Conservation (phyloP, 2,113 vertebrate species). For the Melanerpes formicivorus region DNA sequence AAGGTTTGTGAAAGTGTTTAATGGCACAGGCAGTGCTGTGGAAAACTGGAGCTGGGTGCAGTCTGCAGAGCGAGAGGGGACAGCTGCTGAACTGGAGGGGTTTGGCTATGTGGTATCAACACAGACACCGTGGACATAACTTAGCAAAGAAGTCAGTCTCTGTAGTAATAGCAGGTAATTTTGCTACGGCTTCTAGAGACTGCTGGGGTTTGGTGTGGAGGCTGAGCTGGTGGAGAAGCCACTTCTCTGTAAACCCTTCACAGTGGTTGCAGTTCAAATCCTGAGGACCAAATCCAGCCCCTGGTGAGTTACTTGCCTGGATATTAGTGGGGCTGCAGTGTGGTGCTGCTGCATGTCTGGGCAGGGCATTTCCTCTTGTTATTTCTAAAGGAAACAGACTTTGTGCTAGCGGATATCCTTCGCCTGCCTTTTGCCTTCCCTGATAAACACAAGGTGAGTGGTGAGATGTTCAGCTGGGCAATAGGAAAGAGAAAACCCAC, state of each 20-base stretch:
- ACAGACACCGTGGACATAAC: not conserved
- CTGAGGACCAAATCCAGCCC: not conserved
- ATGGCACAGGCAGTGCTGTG: not conserved
- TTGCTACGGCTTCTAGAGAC: not conserved
- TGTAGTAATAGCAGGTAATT: not conserved
- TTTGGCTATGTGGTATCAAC: not conserved
- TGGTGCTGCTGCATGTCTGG: constrained; percentile 46
- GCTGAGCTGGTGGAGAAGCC: not conserved
- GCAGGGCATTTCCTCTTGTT: constrained; percentile 89
- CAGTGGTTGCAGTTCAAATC: not conserved
- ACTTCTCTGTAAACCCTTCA: not conserved
- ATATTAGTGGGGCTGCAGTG: constrained; percentile 1
- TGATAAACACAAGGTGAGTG: constrained; percentile 39
- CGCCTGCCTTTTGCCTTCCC: constrained; percentile 75
- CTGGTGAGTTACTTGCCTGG: constrained; percentile 9
- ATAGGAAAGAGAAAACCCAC: constrained; percentile 13
- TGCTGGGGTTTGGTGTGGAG: not conserved
- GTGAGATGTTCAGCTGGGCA: not conserved
- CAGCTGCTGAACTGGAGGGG: not conserved
- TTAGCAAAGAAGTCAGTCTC: not conserved
- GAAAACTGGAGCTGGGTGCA: not conserved
- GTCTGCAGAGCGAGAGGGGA: not conserved
- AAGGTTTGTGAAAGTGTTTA: not conserved
- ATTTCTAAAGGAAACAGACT: constrained; percentile 85
- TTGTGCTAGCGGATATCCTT: constrained; percentile 86